Base-by-base conservation (phyloP, 2,113 vertebrate species). In the Setophaga petechia region DNA sequence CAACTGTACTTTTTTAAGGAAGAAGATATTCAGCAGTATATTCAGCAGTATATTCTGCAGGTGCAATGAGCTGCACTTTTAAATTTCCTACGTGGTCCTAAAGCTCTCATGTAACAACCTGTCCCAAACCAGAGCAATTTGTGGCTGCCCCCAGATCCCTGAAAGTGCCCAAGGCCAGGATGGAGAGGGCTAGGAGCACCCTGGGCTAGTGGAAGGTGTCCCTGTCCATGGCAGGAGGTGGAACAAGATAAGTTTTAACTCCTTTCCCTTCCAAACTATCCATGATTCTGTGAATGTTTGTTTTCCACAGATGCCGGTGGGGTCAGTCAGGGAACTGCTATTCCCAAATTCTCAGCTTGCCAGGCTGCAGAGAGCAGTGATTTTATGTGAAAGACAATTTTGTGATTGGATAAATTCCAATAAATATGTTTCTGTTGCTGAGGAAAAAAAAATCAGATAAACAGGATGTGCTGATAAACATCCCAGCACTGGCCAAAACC, bases 381-480 rank as follows among this genome's bases (percentile, higher is more conserved):
- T 84, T 72, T 57, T 12, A 44, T 19, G 24, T n/a, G 17, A 30
- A 28, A 46, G 73, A 17, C 14, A 24, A 59, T 33, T 79, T 66
- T 46, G 39, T 10, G 17, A 15, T 2, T 87, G 94, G 91, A 41
- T 21, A 11, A 46, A 35, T 75, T 76, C 89, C 89, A 91, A 51
- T 35, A 74, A 72, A 52, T 33, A 51, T 6, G 22, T 78, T 77
- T 89, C 65, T 44, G 21, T 20, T 69, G 84, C 78, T 74, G 67
- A 74, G 9, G 55, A 82, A 58, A 58, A 76, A 78, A 49, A 61
- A 67, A 39, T 19, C 46, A 85, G 47, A 88, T 68, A 77, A 93
- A 82, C 89, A 90, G 91, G 89, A 88, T 73, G 78, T 61, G 25
- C 69, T 49, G 84, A 91, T 76, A 94, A 95, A 91, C 51, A 54